These are phyloP conservation scores for Gymnorhina tibicen DNA, from an alignment of 2,113 vertebrate genomes.

Conservation along the genomic window DNA sequence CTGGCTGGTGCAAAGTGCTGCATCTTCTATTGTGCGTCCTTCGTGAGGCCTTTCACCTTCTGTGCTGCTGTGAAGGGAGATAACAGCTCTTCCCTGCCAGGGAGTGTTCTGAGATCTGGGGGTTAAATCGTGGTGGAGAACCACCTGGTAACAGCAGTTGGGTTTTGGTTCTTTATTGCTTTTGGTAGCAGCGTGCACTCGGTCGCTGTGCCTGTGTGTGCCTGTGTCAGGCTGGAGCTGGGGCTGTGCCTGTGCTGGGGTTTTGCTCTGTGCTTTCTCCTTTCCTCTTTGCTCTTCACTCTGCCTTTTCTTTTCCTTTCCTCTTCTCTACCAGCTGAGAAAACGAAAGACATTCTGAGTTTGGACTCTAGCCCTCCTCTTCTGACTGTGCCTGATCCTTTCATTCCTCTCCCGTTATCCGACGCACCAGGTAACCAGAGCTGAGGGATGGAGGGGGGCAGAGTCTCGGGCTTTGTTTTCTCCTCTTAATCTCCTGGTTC, in stretches of 20 bases:
- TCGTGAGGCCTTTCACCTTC: neutral
- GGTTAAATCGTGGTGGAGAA: neutral
- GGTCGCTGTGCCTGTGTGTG: neutral
- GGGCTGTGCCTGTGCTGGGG: neutral
- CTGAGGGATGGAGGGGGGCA: neutral
- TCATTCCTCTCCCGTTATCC: constrained; percentile 79
- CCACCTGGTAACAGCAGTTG: neutral
- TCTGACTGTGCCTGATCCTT: constrained; percentile 84
- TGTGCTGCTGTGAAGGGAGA: neutral
- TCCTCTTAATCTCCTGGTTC: neutral
- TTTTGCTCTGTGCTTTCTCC: neutral
- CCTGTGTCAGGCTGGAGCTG: neutral
- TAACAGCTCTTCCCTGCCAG: neutral
- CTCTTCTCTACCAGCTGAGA: constrained; percentile 70
- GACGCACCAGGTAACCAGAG: constrained; percentile 83
- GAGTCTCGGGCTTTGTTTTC: neutral
- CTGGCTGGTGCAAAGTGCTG: neutral
- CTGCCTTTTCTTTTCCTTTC: constrained; percentile 10
- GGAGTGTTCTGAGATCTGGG: neutral
- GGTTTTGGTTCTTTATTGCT: neutral
- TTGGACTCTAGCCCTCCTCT: constrained; percentile 78
- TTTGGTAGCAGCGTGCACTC: neutral
- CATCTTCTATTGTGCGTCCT: neutral
- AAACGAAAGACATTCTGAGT: constrained; percentile 76
- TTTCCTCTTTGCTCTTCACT: constrained; percentile 12